Evolutionary conservation across 2,113 vertebrate genomes (phyloP), one percentile per base, ranked within the genome.

Genomic region (Dolichotis patagonum): DNA sequence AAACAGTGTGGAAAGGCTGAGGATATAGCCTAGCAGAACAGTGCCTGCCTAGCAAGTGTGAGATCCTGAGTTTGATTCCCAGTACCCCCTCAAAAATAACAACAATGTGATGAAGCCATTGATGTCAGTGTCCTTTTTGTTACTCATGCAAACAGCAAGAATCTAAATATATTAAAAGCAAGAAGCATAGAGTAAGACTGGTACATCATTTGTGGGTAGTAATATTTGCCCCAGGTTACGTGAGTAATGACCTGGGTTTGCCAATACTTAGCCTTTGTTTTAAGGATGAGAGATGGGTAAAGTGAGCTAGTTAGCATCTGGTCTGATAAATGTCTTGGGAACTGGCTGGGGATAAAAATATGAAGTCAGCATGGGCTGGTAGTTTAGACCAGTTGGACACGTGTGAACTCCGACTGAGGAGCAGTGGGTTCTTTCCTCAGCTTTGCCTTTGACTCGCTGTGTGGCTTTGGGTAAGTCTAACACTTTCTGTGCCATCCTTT

Each of bases 381-480:
- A 56, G 82, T 80, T 67, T 81, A 97, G 93, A 60, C 71, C 43
- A 94, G 94, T 80, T 4, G 78, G 71, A 38, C 26, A 0, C 82
- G 4, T 96, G 84, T 96, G 77, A 92, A 95, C 95, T 96, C 85
- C 62, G 62, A 97, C 97, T 97, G 97, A 98, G 94, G 97, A 92
- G n/a, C 12, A 91, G 96, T 97, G 98, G 96, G 89, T 98, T 98
- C 97, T 98, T 97, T 98, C 96, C 98, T 97, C 96, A 98, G 98
- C 98, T 94, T 98, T 92, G 97, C 98, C 97, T 84, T 97, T 98
- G 98, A 98, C 96, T 97, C 93, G 95, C 98, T 98, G 98, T 98
- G 97, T 98, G 98, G 92, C 96, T 97, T 97, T 78, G 97, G 98
- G 97, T 98, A 97, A 98, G 98, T 98, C 97, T 97, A 96, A 77